Percentiles rank a stretch among this genome's conserved stretches.
Conservation (phyloP, 2,888 invertebrate species). For the Polydesmus complanatus region DNA sequence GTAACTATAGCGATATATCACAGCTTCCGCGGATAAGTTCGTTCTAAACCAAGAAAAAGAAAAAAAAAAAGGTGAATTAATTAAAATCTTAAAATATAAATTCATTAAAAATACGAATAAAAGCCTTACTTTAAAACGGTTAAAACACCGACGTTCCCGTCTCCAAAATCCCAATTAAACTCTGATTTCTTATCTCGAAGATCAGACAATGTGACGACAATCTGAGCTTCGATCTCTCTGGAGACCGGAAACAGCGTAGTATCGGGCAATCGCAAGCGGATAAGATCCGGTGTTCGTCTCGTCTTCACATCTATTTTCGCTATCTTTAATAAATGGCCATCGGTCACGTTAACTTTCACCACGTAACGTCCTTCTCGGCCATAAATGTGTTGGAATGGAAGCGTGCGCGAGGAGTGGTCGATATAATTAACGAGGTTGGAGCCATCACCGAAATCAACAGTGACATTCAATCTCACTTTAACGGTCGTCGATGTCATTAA, state of each 20-base stretch:
- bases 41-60: background rate
- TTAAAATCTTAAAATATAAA: background rate
- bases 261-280: background rate
- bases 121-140: background rate
- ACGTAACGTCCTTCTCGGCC: background rate
- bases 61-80: too few relatives aligned
- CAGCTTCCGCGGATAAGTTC: background rate
- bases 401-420: background rate
- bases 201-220: background rate
- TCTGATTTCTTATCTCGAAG: background rate
- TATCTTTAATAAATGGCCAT: background rate
- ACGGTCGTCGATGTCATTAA: background rate
- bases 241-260: background rate
- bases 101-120: background rate
- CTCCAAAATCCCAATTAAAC: background rate
- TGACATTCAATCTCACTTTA: background rate
- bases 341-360: background rate
- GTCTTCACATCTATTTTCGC: background rate
- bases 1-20: background rate
- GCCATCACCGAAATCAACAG: background rate
- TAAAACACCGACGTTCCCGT: too few relatives aligned
- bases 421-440: background rate
- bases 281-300: background rate
- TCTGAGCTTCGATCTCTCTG: background rate
- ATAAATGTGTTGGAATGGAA: background rate